These are phyloP conservation scores for Pangasianodon hypophthalmus DNA, from an alignment of 2,113 vertebrate genomes.

Conservation along the genomic window DNA sequence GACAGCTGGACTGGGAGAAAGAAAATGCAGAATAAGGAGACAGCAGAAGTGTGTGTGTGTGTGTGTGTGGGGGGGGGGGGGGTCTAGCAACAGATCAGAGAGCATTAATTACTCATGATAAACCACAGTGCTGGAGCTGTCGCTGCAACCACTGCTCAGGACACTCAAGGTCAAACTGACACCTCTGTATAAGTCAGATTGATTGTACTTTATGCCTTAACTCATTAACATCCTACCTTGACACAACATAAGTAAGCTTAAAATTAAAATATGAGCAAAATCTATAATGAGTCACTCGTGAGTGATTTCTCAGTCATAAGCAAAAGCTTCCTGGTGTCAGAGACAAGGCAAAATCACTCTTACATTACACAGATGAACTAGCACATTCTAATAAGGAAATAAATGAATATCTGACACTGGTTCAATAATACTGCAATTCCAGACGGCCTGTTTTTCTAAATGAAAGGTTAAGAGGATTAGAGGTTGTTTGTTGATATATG, in stretches of 20 bases:
- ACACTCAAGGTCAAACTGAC: slow-evolving; percentile 46
- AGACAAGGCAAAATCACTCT: slow-evolving; percentile 1
- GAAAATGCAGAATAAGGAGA: slow-evolving; percentile 11
- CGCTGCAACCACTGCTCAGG: slow-evolving; percentile 22
- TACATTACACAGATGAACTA: background rate
- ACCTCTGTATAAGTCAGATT: slow-evolving; percentile 19
- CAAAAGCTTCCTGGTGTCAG: background rate
- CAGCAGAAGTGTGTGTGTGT: too few species aligned
- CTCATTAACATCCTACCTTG: slow-evolving; percentile 27
- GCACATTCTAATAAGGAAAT: slow-evolving; percentile 3
- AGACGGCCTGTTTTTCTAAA: slow-evolving; percentile 35
- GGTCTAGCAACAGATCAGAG: slow-evolving; percentile 16
- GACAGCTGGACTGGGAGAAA: slow-evolving; percentile 4
- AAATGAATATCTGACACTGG: slow-evolving; percentile 5
- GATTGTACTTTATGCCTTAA: slow-evolving; percentile 23
- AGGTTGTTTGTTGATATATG: slow-evolving; percentile 40
- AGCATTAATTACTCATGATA: slow-evolving; percentile 47
- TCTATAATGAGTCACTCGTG: slow-evolving; percentile 12
- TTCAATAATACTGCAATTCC: slow-evolving; percentile 30
- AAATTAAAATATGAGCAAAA: slow-evolving; percentile 34
- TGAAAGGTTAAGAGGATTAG: slow-evolving; percentile 52
- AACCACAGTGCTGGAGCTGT: slow-evolving; percentile 32
- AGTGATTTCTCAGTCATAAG: slow-evolving; percentile 11
- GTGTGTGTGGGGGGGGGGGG: background rate
- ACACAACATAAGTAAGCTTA: slow-evolving; percentile 26